A percentile compares a stretch with the other conserved stretches of the same genome.
Conservation (phyloP, 2,888 invertebrate genomes). For the Ophion ellenae region DNA sequence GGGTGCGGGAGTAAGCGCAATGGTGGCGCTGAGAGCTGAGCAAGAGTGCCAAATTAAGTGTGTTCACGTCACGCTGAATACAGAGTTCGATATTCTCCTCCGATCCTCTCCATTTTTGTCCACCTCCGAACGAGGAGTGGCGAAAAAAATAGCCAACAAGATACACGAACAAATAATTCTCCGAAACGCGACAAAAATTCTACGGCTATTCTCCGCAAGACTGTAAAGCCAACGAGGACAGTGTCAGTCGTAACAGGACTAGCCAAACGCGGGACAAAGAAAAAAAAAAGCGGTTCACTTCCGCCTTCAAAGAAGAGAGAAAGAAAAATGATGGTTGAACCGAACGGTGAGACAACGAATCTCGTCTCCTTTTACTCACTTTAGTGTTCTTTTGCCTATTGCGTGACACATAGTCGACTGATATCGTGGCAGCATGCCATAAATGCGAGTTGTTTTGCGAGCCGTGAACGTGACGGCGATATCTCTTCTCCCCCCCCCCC, state of each 20-base stretch:
- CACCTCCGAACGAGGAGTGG: not conserved
- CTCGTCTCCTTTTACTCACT: constrained; percentile 12
- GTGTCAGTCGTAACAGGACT: not conserved
- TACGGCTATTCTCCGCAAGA: not conserved
- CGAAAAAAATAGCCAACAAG: not conserved
- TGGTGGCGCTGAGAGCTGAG: not conserved
- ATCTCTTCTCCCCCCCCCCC: constrained; percentile 38
- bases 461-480: constrained; percentile 54
- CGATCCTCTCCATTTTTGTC: not conserved
- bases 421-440: constrained; percentile 65
- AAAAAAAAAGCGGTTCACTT: not conserved
- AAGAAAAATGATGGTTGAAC: constrained; percentile 11
- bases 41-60: no score
- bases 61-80: not conserved
- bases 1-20: no score
- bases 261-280: not conserved
- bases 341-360: constrained; percentile 47
- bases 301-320: constrained; percentile 15
- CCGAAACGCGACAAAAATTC: not conserved
- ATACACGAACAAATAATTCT: not conserved
- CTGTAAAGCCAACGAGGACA: not conserved
- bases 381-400: constrained; percentile 36
- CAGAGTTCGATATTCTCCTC: not conserved
- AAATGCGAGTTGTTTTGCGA: constrained; percentile 51
- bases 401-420: constrained; percentile 60